Conservation (phyloP, 1,140 invertebrate genomes). For the Drosophila nannoptera region DNA sequence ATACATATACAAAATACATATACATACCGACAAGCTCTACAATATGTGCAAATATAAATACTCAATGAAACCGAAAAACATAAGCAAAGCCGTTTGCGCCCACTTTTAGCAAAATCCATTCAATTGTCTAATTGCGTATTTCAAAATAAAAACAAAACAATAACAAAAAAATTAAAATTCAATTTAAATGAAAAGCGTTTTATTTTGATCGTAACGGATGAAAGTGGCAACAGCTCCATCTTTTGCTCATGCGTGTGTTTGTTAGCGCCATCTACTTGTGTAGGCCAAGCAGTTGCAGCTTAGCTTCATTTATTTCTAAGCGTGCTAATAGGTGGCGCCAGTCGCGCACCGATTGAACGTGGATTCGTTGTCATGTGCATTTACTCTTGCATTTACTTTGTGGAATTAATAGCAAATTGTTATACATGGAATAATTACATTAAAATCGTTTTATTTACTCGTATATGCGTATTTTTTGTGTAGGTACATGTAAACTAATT, state of each 20-base stretch:
- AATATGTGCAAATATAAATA: slow-evolving; percentile 52
- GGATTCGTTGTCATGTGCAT: background rate
- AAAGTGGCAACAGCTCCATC: slow-evolving; percentile 3
- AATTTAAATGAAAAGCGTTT: background rate
- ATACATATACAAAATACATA: slow-evolving; percentile 54
- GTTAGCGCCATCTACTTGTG: slow-evolving; percentile 2
- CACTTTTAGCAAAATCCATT: slow-evolving; percentile 70
- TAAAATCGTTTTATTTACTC: slow-evolving; percentile 61
- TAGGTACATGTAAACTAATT: slow-evolving; percentile 44
- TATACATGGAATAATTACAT: slow-evolving; percentile 24
- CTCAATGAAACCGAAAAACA: slow-evolving; percentile 37
- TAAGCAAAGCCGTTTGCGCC: slow-evolving; percentile 50
- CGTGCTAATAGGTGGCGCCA: background rate
- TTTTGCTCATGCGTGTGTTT: background rate
- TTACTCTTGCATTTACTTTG: background rate
- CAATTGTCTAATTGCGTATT: slow-evolving; percentile 74
- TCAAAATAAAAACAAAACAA: slow-evolving; percentile 64
- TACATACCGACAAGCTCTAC: slow-evolving; percentile 42
- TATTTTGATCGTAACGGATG: slow-evolving; percentile 10
- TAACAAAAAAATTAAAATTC: slow-evolving; percentile 14
- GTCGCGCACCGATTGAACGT: background rate
- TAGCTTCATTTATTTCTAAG: background rate
- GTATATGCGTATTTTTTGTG: slow-evolving; percentile 47
- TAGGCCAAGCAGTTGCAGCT: background rate
- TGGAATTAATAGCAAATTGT: background rate